Conservation (phyloP, 2,113 vertebrate genomes). For the Prunella fulvescens region DNA sequence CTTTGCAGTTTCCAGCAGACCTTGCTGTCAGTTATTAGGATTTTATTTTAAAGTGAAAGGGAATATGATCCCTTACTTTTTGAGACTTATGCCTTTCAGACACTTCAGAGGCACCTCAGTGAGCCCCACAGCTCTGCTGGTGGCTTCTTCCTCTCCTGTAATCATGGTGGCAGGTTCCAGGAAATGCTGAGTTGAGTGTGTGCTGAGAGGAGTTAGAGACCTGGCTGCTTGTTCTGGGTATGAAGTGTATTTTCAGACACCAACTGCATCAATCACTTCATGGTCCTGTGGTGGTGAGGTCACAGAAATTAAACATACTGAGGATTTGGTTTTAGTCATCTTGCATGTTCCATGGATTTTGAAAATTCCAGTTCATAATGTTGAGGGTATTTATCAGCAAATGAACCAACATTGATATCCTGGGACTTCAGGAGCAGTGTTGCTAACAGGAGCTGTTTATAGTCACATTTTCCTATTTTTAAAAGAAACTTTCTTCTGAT, state of each 20-base stretch:
- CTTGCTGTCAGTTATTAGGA: not conserved
- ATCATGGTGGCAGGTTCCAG: not conserved
- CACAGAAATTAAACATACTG: not conserved
- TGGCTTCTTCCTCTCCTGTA: not conserved
- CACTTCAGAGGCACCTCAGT: not conserved
- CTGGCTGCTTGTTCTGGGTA: not conserved
- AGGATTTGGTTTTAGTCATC: not conserved
- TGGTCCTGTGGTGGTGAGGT: rapidly evolving
- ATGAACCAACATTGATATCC: not conserved
- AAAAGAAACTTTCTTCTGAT: not conserved
- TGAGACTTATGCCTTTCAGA: not conserved
- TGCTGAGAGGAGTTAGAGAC: not conserved
- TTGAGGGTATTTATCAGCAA: not conserved
- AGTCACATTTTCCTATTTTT: not conserved
- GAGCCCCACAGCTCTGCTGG: not conserved
- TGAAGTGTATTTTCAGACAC: not conserved
- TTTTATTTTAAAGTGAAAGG: not conserved
- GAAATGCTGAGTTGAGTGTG: not conserved
- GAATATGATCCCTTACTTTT: not conserved
- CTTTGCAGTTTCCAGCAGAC: not conserved
- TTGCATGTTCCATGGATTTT: not conserved
- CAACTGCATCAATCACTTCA: not conserved
- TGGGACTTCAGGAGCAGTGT: not conserved
- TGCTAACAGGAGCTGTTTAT: not conserved
- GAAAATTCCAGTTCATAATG: not conserved